phyloP scores from a whole-genome alignment of 2,888 invertebrate species.

The Syrphus vitripennis region DNA sequence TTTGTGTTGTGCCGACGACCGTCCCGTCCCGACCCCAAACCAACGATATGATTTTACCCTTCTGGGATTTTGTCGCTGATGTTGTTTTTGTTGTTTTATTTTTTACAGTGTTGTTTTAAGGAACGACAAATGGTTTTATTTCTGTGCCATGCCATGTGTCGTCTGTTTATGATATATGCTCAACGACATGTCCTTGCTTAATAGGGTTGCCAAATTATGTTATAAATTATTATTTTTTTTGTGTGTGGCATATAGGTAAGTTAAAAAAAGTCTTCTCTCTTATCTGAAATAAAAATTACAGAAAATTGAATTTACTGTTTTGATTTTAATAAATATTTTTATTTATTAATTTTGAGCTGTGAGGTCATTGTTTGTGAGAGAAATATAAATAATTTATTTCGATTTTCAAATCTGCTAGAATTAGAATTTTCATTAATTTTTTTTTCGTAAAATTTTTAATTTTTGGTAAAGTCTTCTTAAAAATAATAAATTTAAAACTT shows the following conservation, averaged over 20 bases:
- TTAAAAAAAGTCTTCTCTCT: not conserved
- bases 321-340: too few species aligned
- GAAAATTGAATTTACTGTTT: not conserved
- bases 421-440: too few species aligned
- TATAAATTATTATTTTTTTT: constrained; percentile 48
- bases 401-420: too few species aligned
- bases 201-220: constrained; percentile 69
- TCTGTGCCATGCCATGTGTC: constrained; percentile 58
- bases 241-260: not conserved
- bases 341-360: too few species aligned
- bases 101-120: constrained; percentile 48
- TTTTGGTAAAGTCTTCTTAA: too few species aligned
- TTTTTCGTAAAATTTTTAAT: too few species aligned
- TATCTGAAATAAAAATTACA: not conserved
- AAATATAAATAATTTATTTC: too few species aligned
- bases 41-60: constrained; percentile 8
- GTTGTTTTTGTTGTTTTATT: not conserved
- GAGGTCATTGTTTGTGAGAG: too few species aligned
- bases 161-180: constrained; percentile 70
- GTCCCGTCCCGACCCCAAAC: not conserved
- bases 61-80: not conserved
- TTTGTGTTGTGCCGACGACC: not conserved
- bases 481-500: too few species aligned
- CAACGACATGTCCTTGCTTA: constrained; percentile 62
- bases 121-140: constrained; percentile 69